Evolutionary conservation across 2,113 vertebrate species (phyloP), one percentile per base, ranked within the genome.

Genomic region (Loxodonta africana): DNA sequence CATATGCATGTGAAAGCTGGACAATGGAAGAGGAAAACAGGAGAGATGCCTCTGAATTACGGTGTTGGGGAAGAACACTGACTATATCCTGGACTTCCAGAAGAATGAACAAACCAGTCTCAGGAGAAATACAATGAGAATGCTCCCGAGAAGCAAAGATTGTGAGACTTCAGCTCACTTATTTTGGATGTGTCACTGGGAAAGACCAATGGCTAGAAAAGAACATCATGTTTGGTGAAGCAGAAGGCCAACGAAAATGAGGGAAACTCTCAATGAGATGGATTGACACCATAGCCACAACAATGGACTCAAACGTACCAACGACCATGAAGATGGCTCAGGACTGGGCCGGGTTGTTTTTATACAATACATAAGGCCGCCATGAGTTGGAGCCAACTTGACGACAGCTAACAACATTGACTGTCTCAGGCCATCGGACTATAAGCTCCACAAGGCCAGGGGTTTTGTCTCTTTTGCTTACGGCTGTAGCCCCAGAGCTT

Each of bases 401-500:
- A 6, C 1, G 17, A 33, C 69, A 23, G 25, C 73, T 7, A 37
- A 37, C n/a, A 23, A 10, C 73, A 23, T 20, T 41, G 37, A 41
- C 20, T 76, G 7, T 37, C 37, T 12, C 26, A 8, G 21, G 8
- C 63, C 78, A 5, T 12, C 1, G 28, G 15, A 17, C 80, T 44
- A 1, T 6, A 17, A 8, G 10, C 41, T 26, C 51, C 83, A 0
- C 0, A 17, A 44, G 44, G 44, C 30, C 6, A 18, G 28, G 10
- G 46, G 2, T 37, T 2, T 8, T 82, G 46, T 65, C 28, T n/a
- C 30, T 69, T 41, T 69, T 73, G 33, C 44, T n/a, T 18, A n/a
- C 0, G 5, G 48, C 8, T 2, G 0, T 12, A 20, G 57, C 33
- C 25, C 41, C 6, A 12, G 51, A 30, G n/a, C 28, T 23, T 11